Evolutionary conservation across 2,888 invertebrate genomes (phyloP).

Genomic region (Desoria tigrina): DNA sequence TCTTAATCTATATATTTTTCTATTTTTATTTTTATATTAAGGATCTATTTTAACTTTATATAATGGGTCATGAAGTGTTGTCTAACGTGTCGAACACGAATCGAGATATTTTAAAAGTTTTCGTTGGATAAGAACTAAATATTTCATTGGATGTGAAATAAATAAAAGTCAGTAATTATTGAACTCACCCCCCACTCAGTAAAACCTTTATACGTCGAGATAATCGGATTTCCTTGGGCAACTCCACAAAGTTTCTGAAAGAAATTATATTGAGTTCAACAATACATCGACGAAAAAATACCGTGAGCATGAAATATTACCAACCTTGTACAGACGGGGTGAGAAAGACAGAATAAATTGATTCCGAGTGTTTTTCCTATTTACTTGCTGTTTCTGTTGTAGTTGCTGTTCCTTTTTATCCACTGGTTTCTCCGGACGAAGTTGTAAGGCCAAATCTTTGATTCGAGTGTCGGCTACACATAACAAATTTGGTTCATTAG

Average conservation of each 20-base stretch:
- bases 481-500: too few relatives aligned
- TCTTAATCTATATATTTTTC: too few relatives aligned
- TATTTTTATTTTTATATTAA: too few relatives aligned
- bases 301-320: background rate
- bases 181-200: too few relatives aligned
- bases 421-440: slow-evolving; percentile 31
- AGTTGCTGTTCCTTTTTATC: slow-evolving; percentile 7
- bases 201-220: background rate
- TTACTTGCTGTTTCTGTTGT: background rate
- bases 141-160: too few relatives aligned
- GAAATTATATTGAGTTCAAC: background rate
- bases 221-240: background rate
- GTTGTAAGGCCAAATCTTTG: slow-evolving; percentile 22
- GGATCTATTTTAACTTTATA: too few relatives aligned
- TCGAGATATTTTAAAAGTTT: too few relatives aligned
- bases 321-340: slow-evolving; percentile 20
- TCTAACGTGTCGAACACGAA: too few relatives aligned
- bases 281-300: background rate
- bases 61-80: too few relatives aligned
- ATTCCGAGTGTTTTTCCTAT: slow-evolving; percentile 15
- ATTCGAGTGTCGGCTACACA: background rate
- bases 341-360: slow-evolving; percentile 38
- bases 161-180: too few relatives aligned
- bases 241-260: slow-evolving; percentile 13
- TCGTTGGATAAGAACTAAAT: too few relatives aligned